Conservation (phyloP, 53 echinoderm and acorn worm species). For the Echinometra lucunter region DNA sequence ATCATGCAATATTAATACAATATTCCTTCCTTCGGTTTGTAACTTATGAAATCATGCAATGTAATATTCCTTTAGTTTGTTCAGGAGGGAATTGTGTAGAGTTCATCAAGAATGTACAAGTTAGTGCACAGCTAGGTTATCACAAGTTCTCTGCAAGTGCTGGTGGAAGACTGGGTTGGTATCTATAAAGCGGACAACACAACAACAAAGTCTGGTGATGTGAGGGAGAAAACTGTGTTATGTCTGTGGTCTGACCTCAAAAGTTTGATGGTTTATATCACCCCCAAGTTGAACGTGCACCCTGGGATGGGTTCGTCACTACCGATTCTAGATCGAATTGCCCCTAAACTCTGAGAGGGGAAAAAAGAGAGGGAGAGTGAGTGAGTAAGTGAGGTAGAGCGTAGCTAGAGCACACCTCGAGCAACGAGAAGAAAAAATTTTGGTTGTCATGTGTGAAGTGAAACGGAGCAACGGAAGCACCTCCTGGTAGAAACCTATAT, state of each 20-base stretch:
- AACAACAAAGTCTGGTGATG: not conserved
- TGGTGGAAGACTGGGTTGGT: not conserved
- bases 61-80: not conserved
- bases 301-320: conserved; percentile 32
- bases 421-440: not conserved
- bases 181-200: not conserved
- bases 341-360: conserved; percentile 22
- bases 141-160: not conserved
- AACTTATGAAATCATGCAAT: not conserved
- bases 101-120: not conserved
- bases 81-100: not conserved
- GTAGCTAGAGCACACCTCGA: not conserved
- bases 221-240: conserved; percentile 19
- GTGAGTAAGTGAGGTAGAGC: not conserved
- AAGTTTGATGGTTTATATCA: conserved; percentile 29
- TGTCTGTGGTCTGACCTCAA: conserved; percentile 18
- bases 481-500: conserved; percentile 20
- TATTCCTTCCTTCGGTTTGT: not conserved
- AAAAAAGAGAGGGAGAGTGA: not conserved
- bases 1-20: not conserved
- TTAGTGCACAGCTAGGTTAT: not conserved
- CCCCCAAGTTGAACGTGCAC: conserved; percentile 41
- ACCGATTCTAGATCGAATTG: conserved; percentile 15
- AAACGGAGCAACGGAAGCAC: conserved; percentile 4
- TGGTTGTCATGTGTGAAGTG: conserved; percentile 28